Percentiles rank a stretch among this genome's conserved stretches.
These are phyloP conservation scores for Amorpha juglandis DNA, from an alignment of 2,888 invertebrate species.

Conservation along the genomic window DNA sequence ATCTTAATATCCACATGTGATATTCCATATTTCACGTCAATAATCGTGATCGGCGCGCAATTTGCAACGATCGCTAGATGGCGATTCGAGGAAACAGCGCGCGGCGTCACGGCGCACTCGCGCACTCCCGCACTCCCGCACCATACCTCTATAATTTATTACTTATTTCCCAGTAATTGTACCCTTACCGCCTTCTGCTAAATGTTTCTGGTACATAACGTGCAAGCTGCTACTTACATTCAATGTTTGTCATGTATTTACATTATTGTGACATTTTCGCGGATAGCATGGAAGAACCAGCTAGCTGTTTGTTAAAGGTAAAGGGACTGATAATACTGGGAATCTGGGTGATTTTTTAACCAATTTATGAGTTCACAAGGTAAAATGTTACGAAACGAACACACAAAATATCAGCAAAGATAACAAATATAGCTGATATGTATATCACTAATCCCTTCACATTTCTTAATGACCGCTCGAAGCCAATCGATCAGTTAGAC, in stretches of 20 bases:
- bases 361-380: not conserved
- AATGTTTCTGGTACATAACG: constrained; percentile 56
- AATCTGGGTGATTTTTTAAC: not conserved
- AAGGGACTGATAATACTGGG: not conserved
- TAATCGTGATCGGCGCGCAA: constrained; percentile 70
- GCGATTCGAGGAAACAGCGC: constrained; percentile 74
- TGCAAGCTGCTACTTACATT: constrained; percentile 41
- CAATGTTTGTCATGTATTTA: constrained; percentile 28
- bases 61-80: constrained; percentile 70
- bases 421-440: not conserved
- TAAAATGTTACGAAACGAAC: not conserved
- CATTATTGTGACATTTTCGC: not conserved
- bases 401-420: not conserved
- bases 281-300: not conserved
- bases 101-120: constrained; percentile 71
- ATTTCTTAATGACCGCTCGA: constrained; percentile 4
- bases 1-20: too few species aligned
- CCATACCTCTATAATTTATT: constrained; percentile 56
- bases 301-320: not conserved
- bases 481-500: constrained; percentile 1
- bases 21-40: constrained; percentile 3
- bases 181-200: constrained; percentile 65
- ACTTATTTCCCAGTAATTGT: constrained; percentile 74
- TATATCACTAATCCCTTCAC: not conserved
- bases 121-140: constrained; percentile 68